Conservation (phyloP, 2,113 vertebrate genomes). For the Urocolius indicus region DNA sequence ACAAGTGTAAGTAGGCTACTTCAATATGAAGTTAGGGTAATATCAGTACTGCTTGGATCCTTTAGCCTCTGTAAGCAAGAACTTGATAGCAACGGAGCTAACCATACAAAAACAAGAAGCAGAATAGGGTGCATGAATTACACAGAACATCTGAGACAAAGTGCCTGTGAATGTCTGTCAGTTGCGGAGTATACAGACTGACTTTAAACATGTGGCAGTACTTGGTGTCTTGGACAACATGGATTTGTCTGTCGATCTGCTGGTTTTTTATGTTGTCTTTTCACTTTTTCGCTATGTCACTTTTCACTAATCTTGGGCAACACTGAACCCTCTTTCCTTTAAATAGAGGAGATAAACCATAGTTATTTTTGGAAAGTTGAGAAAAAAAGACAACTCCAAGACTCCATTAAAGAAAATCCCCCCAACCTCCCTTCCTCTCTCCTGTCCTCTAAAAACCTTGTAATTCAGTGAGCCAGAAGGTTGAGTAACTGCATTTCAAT, state of each 20-base stretch:
- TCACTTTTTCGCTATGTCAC: too few species aligned
- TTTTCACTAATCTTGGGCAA: background rate
- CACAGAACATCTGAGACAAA: background rate
- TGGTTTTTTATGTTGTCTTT: background rate
- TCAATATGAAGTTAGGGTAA: background rate
- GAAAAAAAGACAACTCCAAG: background rate
- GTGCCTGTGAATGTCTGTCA: background rate
- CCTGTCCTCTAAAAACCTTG: background rate
- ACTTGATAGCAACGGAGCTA: background rate
- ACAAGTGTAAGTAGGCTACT: background rate
- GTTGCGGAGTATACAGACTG: accelerated
- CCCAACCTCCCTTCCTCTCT: background rate
- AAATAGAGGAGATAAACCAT: background rate
- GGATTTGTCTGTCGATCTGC: background rate
- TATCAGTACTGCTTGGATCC: background rate
- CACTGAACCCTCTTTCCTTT: background rate
- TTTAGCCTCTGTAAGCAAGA: background rate
- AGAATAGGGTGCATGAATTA: background rate
- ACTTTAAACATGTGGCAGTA: background rate
- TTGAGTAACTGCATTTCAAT: background rate
- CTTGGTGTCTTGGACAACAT: background rate
- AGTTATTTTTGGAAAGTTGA: background rate
- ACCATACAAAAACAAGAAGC: background rate
- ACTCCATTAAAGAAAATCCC: background rate
- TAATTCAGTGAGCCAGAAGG: background rate